These are phyloP conservation scores for Thereva unica DNA, from an alignment of 2,888 invertebrate species.

Conservation along the genomic window DNA sequence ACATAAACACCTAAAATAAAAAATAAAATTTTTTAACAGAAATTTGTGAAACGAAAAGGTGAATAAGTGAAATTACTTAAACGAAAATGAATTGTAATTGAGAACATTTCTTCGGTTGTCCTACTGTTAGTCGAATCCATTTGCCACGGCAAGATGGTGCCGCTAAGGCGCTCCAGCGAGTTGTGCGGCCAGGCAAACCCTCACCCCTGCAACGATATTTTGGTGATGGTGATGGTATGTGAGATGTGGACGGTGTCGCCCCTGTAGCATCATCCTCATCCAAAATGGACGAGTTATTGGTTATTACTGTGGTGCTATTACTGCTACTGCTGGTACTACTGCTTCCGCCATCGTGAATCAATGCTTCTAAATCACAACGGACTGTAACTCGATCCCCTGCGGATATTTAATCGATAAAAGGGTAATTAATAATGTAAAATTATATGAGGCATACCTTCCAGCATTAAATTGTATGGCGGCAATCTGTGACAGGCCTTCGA, in stretches of 20 bases:
- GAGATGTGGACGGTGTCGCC: slow-evolving; percentile 46
- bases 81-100: slow-evolving; percentile 58
- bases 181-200: slow-evolving; percentile 74
- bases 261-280: slow-evolving; percentile 41
- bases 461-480: slow-evolving; percentile 70
- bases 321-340: slow-evolving; percentile 32
- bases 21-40: neutral
- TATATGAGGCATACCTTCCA: slow-evolving; percentile 67
- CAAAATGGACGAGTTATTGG: slow-evolving; percentile 44
- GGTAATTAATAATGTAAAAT: neutral
- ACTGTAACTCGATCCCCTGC: slow-evolving; percentile 78
- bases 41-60: slow-evolving; percentile 5
- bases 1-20: slow-evolving; percentile 23
- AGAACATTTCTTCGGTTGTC: slow-evolving; percentile 56
- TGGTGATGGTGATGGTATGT: slow-evolving; percentile 45
- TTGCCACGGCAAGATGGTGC: slow-evolving; percentile 89
- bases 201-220: slow-evolving; percentile 75
- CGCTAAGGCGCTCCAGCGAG: slow-evolving; percentile 81
- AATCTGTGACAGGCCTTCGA: slow-evolving; percentile 80
- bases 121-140: slow-evolving; percentile 70
- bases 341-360: slow-evolving; percentile 59
- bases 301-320: slow-evolving; percentile 39
- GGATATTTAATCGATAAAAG: neutral
- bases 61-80: slow-evolving; percentile 46
- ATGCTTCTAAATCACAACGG: slow-evolving; percentile 80